phyloP scores from a whole-genome alignment of 2,113 vertebrate genomes.

The Centropus bengalensis region DNA sequence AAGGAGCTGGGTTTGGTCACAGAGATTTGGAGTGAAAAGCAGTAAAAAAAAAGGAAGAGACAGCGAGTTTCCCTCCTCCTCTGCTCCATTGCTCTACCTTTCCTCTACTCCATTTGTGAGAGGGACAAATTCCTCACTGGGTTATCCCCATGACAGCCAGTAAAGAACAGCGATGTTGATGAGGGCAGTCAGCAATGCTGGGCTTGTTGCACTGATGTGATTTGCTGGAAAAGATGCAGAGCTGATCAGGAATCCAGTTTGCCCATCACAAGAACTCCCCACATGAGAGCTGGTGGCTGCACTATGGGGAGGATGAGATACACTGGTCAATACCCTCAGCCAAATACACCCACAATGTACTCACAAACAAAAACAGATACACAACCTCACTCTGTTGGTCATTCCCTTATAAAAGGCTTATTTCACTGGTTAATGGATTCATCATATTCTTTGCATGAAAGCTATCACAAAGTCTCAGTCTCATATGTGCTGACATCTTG shows the following conservation, averaged over 20 bases:
- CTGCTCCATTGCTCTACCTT: background rate
- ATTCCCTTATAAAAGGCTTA: background rate
- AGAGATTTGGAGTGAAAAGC: background rate
- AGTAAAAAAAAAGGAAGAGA: background rate
- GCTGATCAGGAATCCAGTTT: background rate
- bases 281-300: background rate
- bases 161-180: background rate
- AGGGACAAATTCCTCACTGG: background rate
- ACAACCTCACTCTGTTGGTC: background rate
- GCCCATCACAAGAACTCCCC: background rate
- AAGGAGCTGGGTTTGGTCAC: background rate
- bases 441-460: background rate
- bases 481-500: background rate
- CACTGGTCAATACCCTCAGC: fast-evolving
- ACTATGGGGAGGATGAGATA: fast-evolving
- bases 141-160: background rate
- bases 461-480: background rate
- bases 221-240: background rate
- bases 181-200: background rate
- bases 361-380: background rate
- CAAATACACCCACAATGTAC: too few relatives aligned
- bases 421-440: background rate
- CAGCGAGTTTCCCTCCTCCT: background rate
- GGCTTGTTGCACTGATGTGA: background rate
- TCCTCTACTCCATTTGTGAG: background rate